Percentiles rank a stretch among this genome's conserved stretches.
Conservation (phyloP, 2,888 invertebrate genomes). For the Noctua janthe region DNA sequence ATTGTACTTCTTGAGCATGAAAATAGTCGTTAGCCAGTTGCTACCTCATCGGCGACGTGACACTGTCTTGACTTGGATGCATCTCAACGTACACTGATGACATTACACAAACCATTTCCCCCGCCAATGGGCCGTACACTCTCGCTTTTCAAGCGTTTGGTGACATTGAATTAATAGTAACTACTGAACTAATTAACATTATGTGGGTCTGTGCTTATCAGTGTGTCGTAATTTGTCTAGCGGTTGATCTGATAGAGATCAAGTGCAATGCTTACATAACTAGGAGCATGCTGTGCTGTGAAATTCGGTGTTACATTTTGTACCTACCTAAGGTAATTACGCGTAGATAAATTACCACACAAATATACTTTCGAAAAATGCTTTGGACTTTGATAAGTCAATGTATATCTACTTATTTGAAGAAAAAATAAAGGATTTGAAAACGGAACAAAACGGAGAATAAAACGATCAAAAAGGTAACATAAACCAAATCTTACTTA, state of each 20-base stretch:
- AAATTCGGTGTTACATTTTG: neutral
- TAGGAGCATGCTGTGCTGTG: neutral
- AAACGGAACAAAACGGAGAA: neutral
- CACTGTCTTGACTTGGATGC: neutral
- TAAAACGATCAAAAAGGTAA: conserved; percentile 7
- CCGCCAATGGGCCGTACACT: neutral
- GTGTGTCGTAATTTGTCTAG: conserved; percentile 12
- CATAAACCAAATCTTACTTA: neutral
- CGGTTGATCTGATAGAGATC: conserved; percentile 3
- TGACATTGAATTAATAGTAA: conserved; percentile 28
- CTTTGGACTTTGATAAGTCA: neutral
- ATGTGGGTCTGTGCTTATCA: conserved; percentile 30
- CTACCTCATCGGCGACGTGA: neutral
- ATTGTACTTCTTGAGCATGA: neutral
- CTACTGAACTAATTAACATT: conserved; percentile 40
- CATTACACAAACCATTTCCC: conserved; percentile 26
- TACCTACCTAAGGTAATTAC: neutral
- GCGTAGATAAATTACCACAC: neutral
- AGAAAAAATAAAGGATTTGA: neutral
- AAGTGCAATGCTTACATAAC: conserved; percentile 4
- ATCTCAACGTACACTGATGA: conserved; percentile 18
- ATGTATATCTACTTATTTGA: neutral
- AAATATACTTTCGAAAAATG: neutral
- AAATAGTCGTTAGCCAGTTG: neutral
- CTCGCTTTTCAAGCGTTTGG: conserved; percentile 10